Base-by-base conservation (phyloP, 2,797 vertebrate species). In the Mus minutoides region DNA sequence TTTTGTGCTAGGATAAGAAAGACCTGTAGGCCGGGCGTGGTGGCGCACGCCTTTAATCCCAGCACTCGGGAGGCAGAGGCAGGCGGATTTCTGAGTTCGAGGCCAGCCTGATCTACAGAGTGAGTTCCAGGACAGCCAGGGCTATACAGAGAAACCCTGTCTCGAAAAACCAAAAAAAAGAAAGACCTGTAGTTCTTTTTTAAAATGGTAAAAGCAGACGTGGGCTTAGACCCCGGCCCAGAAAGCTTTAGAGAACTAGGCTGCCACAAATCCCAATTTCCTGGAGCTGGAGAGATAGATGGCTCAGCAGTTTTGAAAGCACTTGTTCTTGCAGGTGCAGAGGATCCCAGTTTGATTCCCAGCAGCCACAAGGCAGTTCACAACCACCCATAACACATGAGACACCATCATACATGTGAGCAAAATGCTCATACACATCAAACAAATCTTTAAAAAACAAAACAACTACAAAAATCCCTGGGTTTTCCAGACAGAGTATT, bases 201-300 rank as follows among this genome's bases (percentile, higher is more conserved):
- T 89, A 94, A 92, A 73, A 29, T 31, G 16, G 2, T 56, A 77
- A 49, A 62, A 84, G 56, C 21, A 78, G 90, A 31, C 37, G 31
- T 62, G n/a, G 49, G 43, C 37, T 85, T 95, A 31, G 46, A 7
- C 19, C 46, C 34, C 73, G 58, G 62, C 3, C 0, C 37, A 43
- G 43, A 69, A 54, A 85, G 62, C 64, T 87, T 90, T 88, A 71
- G 64, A 87, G 76, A 94, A 89, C 49, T 40, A 83, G 64, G 49
- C 52, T 7, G 24, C 64, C 73, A n/a, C 84, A 43, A 90, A 84
- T 62, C 22, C 69, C 79, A 0, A 24, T 31, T 29, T 62, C 5
- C 56, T 29, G 7, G 56, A 5, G 22, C 79, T 82, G 54, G 37
- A 17, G 24, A 29, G 49, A 46, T 46, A n/a, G 54, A 43, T 29